Evolutionary conservation across 2,888 invertebrate genomes (phyloP).

Genomic region (Dexiosoma caninum): DNA sequence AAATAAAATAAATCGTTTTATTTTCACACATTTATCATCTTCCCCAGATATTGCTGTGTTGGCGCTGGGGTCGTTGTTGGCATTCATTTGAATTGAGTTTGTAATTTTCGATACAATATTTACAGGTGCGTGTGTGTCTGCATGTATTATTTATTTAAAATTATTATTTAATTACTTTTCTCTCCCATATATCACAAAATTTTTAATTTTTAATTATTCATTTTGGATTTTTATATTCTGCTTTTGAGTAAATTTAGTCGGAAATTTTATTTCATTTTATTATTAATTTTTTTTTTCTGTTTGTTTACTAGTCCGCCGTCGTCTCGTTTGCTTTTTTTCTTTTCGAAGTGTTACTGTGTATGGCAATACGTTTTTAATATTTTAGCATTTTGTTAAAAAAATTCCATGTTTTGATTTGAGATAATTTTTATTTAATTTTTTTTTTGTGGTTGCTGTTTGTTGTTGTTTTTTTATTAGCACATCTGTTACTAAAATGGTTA

Average conservation of each 20-base stretch:
- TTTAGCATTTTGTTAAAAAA: conserved; percentile 1
- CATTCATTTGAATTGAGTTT: background rate
- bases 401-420: conserved; percentile 50
- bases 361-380: background rate
- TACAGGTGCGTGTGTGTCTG: background rate
- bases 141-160: background rate
- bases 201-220: background rate
- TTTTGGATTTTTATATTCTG: background rate
- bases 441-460: background rate
- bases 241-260: background rate
- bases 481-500: conserved; percentile 27
- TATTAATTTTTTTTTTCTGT: background rate
- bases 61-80: background rate
- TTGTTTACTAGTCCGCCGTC: background rate
- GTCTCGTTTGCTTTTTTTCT: conserved; percentile 1
- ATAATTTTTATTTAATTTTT: conserved; percentile 29
- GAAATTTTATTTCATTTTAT: background rate
- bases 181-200: background rate
- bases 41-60: background rate
- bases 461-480: conserved; percentile 28
- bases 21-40: conserved; percentile 56
- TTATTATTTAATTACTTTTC: background rate
- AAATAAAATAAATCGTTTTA: conserved; percentile 69
- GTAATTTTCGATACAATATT: background rate
- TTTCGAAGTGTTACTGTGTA: conserved; percentile 4